phyloP scores from a whole-genome alignment of 2,888 invertebrate species.

The Xanthia togata region DNA sequence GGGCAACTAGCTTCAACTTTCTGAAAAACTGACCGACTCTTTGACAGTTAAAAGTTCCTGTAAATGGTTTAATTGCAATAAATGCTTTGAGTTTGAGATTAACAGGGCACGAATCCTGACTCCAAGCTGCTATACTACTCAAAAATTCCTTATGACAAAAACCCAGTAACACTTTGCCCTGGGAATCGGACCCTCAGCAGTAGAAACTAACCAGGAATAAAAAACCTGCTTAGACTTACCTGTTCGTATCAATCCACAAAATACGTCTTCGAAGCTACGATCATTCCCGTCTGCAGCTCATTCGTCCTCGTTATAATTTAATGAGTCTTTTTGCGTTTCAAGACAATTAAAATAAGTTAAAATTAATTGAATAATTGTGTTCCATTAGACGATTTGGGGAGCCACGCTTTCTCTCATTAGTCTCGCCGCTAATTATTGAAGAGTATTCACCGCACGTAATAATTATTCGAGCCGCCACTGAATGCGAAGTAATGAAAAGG shows the following conservation, averaged over 20 bases:
- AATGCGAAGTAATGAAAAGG: conserved; percentile 71
- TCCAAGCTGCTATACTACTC: neutral
- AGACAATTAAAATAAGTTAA: conserved; percentile 58
- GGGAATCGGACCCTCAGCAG: too few species aligned
- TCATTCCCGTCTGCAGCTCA: conserved; percentile 11
- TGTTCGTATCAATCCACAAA: neutral
- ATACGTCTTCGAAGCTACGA: neutral
- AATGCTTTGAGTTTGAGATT: too few species aligned
- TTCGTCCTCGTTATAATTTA: conserved; percentile 40
- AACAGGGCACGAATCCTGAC: neutral
- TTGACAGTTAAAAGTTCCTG: too few species aligned
- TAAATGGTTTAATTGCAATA: too few species aligned
- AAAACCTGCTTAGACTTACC: neutral
- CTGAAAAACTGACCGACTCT: too few species aligned
- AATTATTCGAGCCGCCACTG: conserved; percentile 66
- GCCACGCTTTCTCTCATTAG: conserved; percentile 64
- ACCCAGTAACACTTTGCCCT: neutral
- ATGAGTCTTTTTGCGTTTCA: conserved; percentile 44
- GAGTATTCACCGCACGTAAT: conserved; percentile 70
- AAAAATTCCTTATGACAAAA: neutral
- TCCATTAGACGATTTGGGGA: conserved; percentile 50
- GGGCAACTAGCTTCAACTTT: too few species aligned
- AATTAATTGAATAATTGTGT: conserved; percentile 61
- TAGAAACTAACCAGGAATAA: neutral
- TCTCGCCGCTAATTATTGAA: conserved; percentile 66